These are phyloP conservation scores for Sarcophaga carnaria DNA, from an alignment of 2,888 invertebrate species.

Conservation along the genomic window DNA sequence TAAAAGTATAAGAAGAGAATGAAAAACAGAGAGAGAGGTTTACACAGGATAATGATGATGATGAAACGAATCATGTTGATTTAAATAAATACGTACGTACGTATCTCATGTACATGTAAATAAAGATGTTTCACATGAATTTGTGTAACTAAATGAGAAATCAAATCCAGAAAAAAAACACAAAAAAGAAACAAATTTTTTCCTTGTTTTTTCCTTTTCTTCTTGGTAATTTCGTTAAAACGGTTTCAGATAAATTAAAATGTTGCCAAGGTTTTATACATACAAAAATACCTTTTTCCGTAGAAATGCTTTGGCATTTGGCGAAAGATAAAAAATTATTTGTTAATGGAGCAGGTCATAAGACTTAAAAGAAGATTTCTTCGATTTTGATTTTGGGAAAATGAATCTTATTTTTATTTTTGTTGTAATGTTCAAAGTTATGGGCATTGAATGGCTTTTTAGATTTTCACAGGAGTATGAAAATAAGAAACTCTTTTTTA, in stretches of 20 bases:
- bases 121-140: not conserved
- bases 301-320: not conserved
- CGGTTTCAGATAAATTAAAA: slow-evolving; percentile 47
- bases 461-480: too few relatives aligned
- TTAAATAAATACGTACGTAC: not conserved
- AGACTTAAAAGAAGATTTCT: too few relatives aligned
- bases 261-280: slow-evolving; percentile 34
- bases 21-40: not conserved
- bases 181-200: not conserved
- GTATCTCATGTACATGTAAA: not conserved
- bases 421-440: too few relatives aligned
- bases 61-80: not conserved
- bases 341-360: not conserved
- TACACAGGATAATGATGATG: slow-evolving; percentile 26
- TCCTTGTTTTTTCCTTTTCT: not conserved
- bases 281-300: not conserved
- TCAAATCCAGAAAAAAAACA: slow-evolving; percentile 22
- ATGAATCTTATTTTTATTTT: too few relatives aligned
- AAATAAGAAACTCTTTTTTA: too few relatives aligned
- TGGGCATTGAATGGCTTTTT: too few relatives aligned
- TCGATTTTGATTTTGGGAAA: too few relatives aligned
- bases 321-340: not conserved
- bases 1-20: too few relatives aligned
- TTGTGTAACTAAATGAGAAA: slow-evolving; percentile 61
- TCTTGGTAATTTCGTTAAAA: not conserved